Base-by-base conservation (phyloP, 2,888 invertebrate species). In the Acanthosepion lycidas region DNA sequence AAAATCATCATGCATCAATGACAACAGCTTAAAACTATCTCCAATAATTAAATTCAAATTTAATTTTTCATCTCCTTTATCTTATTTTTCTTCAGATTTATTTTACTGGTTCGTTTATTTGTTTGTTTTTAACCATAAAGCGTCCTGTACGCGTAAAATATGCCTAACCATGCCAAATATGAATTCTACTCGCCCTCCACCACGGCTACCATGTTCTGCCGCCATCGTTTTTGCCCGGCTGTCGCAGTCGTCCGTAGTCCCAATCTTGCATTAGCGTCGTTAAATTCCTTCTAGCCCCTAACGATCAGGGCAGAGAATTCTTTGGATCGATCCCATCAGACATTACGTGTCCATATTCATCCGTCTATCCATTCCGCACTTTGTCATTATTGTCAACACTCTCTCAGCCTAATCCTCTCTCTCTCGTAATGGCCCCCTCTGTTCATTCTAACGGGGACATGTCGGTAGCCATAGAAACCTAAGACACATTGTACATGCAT, bases 31-130 rank as follows among this genome's bases (percentile, higher is more conserved):
- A 78, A 78, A 78, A 78, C 1, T n/a, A 78, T 78, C 78, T n/a
- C n/a, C 78, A 78, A 33, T 78, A 18, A 78, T 78, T 78, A 78
- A 78, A 78, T 78, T 78, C 78, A 78, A 78, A 78, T 78, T 78
- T 78, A 5, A 78, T 33, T 12, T 78, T 78, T 78, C n/a, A n/a
- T 78, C 33, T 33, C 78, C 33, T 33, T n/a, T 15, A 33, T 18
- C 12, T 51, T 51, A 3, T 51, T 51, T 51, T 51, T 6, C 15
- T 51, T 51, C 9, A 1, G 8, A 12, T 51, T 51, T 51, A 15
- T 51, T 51, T 51, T 51, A 12, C 15, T 51, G 51, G 9, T 51
- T 51, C 15, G 15, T 51, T 23, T 28, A 23, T 26, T 64, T 64
- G 4, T 23, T 64, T 64, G 8, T 64, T 64, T 64, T 23, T 8